These are phyloP conservation scores for Drosophila hamatofila DNA, from an alignment of 2,888 invertebrate genomes.

Conservation along the genomic window DNA sequence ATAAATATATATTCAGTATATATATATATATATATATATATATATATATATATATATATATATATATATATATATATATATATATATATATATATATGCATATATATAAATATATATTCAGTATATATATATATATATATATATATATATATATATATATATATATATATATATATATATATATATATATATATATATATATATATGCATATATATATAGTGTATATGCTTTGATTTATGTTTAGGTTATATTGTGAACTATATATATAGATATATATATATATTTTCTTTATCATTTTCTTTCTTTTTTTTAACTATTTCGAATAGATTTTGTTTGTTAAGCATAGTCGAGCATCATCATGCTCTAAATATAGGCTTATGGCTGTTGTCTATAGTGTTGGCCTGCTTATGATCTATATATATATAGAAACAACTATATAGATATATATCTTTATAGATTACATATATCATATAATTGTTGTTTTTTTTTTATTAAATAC, in stretches of 20 bases:
- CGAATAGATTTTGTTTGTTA: constrained; percentile 3
- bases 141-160: neutral
- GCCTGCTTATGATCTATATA: constrained; percentile 36
- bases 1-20: constrained; percentile 33
- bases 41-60: neutral
- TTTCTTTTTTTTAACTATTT: neutral
- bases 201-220: constrained; percentile 17
- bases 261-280: neutral
- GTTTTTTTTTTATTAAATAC: constrained; percentile 38
- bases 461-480: constrained; percentile 26
- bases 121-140: neutral
- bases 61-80: constrained; percentile 13
- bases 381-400: constrained; percentile 41
- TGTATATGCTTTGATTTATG: constrained; percentile 40
- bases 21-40: neutral
- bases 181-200: constrained; percentile 10
- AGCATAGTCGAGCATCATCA: constrained; percentile 25
- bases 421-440: constrained; percentile 1
- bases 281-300: neutral
- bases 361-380: constrained; percentile 52
- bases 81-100: constrained; percentile 3
- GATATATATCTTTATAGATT: constrained; percentile 4
- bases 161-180: constrained; percentile 9
- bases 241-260: constrained; percentile 5
- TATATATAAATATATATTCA: constrained; percentile 38